A percentile compares a stretch with the other conserved stretches of the same genome.
Evolutionary conservation across 2,888 invertebrate species (phyloP).

Genomic region (Drosophila planitibia): DNA sequence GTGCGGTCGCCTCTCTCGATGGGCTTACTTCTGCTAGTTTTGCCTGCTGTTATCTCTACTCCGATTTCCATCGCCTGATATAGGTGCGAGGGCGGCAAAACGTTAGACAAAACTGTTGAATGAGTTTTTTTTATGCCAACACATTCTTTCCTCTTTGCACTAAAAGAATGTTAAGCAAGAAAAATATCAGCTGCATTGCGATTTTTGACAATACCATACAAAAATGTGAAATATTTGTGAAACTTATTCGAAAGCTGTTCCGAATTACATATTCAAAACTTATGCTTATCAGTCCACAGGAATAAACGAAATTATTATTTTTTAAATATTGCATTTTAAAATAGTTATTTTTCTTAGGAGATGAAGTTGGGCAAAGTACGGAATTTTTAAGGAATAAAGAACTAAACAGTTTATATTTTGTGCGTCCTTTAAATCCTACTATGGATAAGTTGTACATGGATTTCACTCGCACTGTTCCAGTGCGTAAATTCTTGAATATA

Average conservation of each 20-base stretch:
- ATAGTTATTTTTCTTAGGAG: neutral
- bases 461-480: neutral
- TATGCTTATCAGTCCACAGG: neutral
- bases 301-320: too few relatives aligned
- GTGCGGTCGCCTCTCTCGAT: constrained; percentile 1
- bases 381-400: neutral
- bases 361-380: too few relatives aligned
- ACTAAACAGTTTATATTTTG: neutral
- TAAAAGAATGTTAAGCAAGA: too few relatives aligned
- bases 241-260: too few relatives aligned
- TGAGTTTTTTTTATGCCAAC: neutral
- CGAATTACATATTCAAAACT: too few relatives aligned
- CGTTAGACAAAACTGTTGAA: constrained; percentile 1
- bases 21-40: neutral
- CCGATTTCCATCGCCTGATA: constrained; percentile 22
- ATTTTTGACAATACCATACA: neutral
- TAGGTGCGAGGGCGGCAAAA: constrained; percentile 7
- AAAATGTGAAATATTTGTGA: neutral
- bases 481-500: constrained; percentile 4
- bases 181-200: neutral
- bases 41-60: neutral
- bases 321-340: too few relatives aligned
- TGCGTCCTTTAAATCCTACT: neutral
- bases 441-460: neutral
- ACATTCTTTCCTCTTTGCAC: neutral